Evolutionary conservation across 2,888 invertebrate genomes (phyloP).

Genomic region (Hypselothyrea guttata): DNA sequence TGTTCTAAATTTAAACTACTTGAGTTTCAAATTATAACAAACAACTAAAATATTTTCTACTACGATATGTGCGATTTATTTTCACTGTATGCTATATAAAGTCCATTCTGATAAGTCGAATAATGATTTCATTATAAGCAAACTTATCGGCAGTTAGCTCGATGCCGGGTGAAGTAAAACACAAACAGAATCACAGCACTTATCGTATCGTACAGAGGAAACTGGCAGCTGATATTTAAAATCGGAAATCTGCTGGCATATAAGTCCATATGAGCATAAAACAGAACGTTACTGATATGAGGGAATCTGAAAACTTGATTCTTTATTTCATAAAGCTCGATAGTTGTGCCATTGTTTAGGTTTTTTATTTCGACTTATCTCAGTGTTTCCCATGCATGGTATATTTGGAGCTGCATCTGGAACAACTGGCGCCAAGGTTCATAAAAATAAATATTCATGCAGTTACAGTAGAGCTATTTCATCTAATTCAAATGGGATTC

Average conservation of each 20-base stretch:
- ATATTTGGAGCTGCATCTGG: slow-evolving; percentile 7
- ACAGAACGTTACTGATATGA: slow-evolving; percentile 29
- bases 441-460: slow-evolving; percentile 27
- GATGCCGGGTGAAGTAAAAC: slow-evolving; percentile 3
- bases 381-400: slow-evolving; percentile 31
- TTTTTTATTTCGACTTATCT: slow-evolving; percentile 28
- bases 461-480: slow-evolving; percentile 21
- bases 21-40: too few relatives aligned
- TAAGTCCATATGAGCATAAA: slow-evolving; percentile 18
- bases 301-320: slow-evolving; percentile 19
- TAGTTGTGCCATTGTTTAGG: slow-evolving; percentile 15
- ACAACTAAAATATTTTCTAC: too few relatives aligned
- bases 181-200: slow-evolving; percentile 16
- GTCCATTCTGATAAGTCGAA: slow-evolving; percentile 36
- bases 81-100: slow-evolving; percentile 1
- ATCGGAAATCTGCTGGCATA: slow-evolving; percentile 24
- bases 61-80: too few relatives aligned
- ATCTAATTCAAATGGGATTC: slow-evolving; percentile 42
- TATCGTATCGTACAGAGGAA: slow-evolving; percentile 45
- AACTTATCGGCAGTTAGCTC: slow-evolving; percentile 29
- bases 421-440: slow-evolving; percentile 44
- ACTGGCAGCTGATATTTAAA: not conserved
- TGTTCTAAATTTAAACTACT: too few relatives aligned
- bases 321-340: slow-evolving; percentile 5
- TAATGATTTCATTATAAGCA: slow-evolving; percentile 25